A percentile compares a stretch with the other conserved stretches of the same genome.
phyloP scores from a whole-genome alignment of 2,797 vertebrate species.

The Sebastes trivittatus region DNA sequence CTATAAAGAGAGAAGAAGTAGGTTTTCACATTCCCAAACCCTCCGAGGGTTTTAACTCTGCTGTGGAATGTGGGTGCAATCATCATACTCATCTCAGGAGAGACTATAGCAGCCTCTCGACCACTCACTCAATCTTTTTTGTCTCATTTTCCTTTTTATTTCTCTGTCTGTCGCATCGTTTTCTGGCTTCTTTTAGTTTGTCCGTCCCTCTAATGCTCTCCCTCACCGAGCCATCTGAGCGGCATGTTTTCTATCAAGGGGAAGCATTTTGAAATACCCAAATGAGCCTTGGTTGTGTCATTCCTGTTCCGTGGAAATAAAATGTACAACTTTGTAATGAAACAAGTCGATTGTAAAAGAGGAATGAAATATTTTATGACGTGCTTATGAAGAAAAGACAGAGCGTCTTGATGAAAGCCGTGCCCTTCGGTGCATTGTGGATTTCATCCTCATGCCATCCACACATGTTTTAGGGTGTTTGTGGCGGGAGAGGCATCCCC shows the following conservation, averaged over 20 bases:
- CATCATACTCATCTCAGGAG: conserved; percentile 76
- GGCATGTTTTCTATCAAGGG: conserved; percentile 52
- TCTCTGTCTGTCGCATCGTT: conserved; percentile 34
- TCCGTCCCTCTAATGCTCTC: conserved; percentile 20
- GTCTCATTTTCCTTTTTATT: conserved; percentile 52
- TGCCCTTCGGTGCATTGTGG: conserved; percentile 64
- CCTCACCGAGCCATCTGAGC: conserved; percentile 26
- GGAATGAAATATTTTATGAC: conserved; percentile 77
- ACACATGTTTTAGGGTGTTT: conserved; percentile 81
- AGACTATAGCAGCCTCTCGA: conserved; percentile 52
- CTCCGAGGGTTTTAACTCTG: conserved; percentile 73
- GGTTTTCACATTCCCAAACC: conserved; percentile 76
- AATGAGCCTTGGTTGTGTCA: conserved; percentile 61
- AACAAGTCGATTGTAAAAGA: conserved; percentile 74
- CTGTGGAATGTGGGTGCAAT: conserved; percentile 74
- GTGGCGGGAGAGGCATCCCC: conserved; percentile 74
- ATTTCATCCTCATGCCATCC: conserved; percentile 70
- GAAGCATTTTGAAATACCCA: conserved; percentile 46
- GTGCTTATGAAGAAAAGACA: conserved; percentile 72
- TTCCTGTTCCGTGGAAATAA: conserved; percentile 47
- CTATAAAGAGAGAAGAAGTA: conserved; percentile 78
- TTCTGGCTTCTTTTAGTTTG: conserved; percentile 29
- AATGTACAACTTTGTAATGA: conserved; percentile 69
- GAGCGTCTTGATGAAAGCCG: conserved; percentile 64
- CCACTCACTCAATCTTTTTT: conserved; percentile 65